Base-by-base conservation (phyloP, 2,888 invertebrate genomes). In the Pammene fasciana region DNA sequence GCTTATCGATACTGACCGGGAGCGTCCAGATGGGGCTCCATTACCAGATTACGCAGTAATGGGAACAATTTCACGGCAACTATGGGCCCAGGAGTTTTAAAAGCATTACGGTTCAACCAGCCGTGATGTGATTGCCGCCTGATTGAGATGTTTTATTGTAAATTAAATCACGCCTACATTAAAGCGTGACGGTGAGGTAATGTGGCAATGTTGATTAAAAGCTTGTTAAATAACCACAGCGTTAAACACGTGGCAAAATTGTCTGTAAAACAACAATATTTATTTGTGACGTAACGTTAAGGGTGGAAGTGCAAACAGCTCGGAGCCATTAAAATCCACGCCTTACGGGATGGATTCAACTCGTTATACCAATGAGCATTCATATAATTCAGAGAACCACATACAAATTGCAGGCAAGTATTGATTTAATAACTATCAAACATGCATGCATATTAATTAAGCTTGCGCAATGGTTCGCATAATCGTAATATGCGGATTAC, bases 11-110 rank as follows among this genome's bases (percentile, higher is more conserved):
- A 76, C 74, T 75, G 78, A 75, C 71, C 72, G 74, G 72, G 72
- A 57, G 18, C 57, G 64, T 57, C 71, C 61, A 50, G 50, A 46
- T 46, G 50, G 14, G 72, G 76, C 72, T 72, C 78, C 75, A 78
- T 82, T 79, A 81, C 77, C 75, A 75, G 81, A 81, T 81, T 80
- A 80, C 78, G 74, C 74, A 75, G 74, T 79, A 75, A 77, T 75
- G 71, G 77, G 66, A 62, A 68, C 74, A 65, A 68, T 71, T 68
- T 70, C 71, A 64, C 71, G 65, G 54, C 57, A 68, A 73, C 73
- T 71, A 73, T 73, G 70, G 72, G 52, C 71, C 45, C 26, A 34
- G n/a, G 62, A 62, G 56, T 64, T 68, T 68, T 68, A 68, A 68
- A 57, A 43, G 68, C 41, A 48, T 67, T 61, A 67, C 61, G 61